phyloP scores from a whole-genome alignment of 2,888 invertebrate genomes.

The Temnothorax ravouxi region DNA sequence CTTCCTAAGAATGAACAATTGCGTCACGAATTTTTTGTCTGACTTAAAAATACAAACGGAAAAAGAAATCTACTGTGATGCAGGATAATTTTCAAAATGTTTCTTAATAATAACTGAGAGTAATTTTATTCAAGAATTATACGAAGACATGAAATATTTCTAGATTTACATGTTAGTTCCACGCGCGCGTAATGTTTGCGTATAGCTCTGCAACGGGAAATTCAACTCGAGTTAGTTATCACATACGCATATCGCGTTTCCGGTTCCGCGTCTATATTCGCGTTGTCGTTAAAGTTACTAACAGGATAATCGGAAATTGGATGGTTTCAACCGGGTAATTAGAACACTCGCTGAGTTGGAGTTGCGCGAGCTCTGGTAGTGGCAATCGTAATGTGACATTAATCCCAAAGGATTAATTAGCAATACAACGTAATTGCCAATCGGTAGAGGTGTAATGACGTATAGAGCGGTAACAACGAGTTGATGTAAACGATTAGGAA shows the following conservation, averaged over 20 bases:
- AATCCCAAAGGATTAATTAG: conserved; percentile 48
- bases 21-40: neutral
- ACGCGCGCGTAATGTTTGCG: neutral
- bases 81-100: neutral
- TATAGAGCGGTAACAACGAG: conserved; percentile 10
- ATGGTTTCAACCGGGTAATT: conserved; percentile 38
- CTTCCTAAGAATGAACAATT: neutral
- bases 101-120: neutral
- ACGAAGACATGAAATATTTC: neutral
- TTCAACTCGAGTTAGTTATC: conserved; percentile 23
- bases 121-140: neutral
- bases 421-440: conserved; percentile 31
- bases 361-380: conserved; percentile 2
- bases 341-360: conserved; percentile 37
- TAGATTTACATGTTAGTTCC: neutral
- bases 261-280: conserved; percentile 11
- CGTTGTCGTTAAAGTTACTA: conserved; percentile 39
- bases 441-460: conserved; percentile 19
- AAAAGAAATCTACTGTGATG: neutral
- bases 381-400: conserved; percentile 44
- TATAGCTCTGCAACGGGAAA: neutral
- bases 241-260: conserved; percentile 29
- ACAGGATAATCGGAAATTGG: conserved; percentile 54
- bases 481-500: conserved; percentile 3
- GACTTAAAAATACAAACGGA: too few relatives aligned